phyloP scores from a whole-genome alignment of 2,797 vertebrate genomes.

The Notoglanidium macrostoma region DNA sequence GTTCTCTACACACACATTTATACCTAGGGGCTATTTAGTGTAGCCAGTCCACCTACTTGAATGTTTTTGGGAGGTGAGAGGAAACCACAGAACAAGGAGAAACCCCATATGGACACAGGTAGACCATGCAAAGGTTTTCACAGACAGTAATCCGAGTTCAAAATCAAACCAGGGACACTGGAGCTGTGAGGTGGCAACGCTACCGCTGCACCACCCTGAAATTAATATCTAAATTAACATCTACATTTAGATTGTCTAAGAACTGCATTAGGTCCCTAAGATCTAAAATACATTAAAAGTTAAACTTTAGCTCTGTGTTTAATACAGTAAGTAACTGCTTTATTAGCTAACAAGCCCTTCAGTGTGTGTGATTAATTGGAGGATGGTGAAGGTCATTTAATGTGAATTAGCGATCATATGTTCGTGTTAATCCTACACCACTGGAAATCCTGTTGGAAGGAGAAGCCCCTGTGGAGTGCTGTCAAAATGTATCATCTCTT shows the following conservation, averaged over 20 bases:
- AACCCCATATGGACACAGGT: not conserved
- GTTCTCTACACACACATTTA: not conserved
- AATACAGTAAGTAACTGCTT: not conserved
- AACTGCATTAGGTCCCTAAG: not conserved
- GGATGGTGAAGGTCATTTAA: constrained; percentile 72
- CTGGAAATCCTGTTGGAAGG: constrained; percentile 55
- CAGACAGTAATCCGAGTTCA: not conserved
- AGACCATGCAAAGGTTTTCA: not conserved
- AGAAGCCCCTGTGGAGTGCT: constrained; percentile 60
- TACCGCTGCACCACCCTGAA: not conserved
- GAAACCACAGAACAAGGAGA: not conserved
- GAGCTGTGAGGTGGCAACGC: too few species aligned
- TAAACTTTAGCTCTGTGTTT: not conserved
- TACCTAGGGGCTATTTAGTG: not conserved
- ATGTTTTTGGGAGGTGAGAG: not conserved
- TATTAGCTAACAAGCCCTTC: constrained; percentile 15
- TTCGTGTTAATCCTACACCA: constrained; percentile 67
- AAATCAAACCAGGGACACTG: not conserved
- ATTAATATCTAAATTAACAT: not conserved
- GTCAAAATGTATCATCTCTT: constrained; percentile 66
- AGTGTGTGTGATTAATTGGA: constrained; percentile 65
- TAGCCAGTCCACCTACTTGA: not conserved
- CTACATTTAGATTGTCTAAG: not conserved
- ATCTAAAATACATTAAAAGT: not conserved
- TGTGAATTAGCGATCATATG: constrained; percentile 72